Conservation (phyloP, 1,140 invertebrate species). For the Eciton burchellii region DNA sequence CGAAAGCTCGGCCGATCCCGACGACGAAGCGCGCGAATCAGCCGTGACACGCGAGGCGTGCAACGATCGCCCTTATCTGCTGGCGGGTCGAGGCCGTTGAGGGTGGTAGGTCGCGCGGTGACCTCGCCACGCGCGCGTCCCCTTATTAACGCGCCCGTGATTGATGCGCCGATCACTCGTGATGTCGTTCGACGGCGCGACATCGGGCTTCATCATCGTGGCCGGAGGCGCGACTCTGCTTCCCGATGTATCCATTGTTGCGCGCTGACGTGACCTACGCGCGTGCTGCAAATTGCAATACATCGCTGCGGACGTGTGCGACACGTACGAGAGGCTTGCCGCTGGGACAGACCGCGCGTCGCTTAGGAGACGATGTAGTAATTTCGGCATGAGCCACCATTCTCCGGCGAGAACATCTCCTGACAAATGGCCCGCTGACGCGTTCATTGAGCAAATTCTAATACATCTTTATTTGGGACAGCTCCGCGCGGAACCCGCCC, state of each 20-base stretch:
- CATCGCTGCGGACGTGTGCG: constrained; percentile 38
- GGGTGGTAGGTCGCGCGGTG: background rate
- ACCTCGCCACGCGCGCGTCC: background rate
- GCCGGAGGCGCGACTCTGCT: constrained; percentile 22
- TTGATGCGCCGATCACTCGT: constrained; percentile 53
- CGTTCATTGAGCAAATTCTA: constrained; percentile 3
- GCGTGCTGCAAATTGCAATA: constrained; percentile 57
- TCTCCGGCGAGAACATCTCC: constrained; percentile 15
- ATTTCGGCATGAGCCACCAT: constrained; percentile 51
- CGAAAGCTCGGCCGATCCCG: constrained; percentile 26
- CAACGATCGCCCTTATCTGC: constrained; percentile 2
- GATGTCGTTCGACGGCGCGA: constrained; percentile 40
- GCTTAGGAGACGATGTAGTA: constrained; percentile 58
- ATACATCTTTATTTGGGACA: constrained; percentile 35
- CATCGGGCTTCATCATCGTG: background rate
- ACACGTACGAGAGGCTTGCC: constrained; percentile 22
- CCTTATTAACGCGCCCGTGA: constrained; percentile 40
- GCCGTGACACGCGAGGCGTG: background rate
- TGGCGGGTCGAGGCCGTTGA: background rate
- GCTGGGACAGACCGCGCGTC: constrained; percentile 47
- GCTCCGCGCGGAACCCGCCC: background rate
- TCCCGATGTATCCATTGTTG: constrained; percentile 59
- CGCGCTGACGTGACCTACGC: constrained; percentile 32
- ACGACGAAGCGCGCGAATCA: constrained; percentile 2
- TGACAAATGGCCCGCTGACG: constrained; percentile 25